Base-by-base conservation (phyloP, 2,797 vertebrate genomes). In the Luscinia megarhynchos region DNA sequence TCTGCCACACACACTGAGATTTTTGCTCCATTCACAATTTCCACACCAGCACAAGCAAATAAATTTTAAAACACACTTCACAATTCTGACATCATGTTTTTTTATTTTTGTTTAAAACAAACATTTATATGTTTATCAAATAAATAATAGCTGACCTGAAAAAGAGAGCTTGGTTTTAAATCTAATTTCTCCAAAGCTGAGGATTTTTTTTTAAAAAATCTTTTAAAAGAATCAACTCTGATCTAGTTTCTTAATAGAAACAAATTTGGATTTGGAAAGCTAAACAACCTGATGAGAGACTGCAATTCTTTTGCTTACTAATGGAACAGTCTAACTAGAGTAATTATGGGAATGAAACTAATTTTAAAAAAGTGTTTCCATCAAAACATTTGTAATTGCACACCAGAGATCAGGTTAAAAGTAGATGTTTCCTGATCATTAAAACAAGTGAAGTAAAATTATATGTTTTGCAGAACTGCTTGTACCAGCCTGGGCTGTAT, bases 381-480 rank as follows among this genome's bases (percentile, higher is more conserved):
- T 88, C 85, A 95, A 91, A 95, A 94, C 95, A 87, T 20, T 24
- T 50, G 55, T 95, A 97, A 95, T 96, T 95, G 95, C 87, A 82
- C 86, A 72, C 78, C 48, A 80, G 81, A 91, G 76, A 94, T 94
- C 93, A 82, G 84, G 90, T 93, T 84, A 53, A 90, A 96, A 93
- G 80, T 84, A 72, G 53, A 92, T 11, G 69, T 94, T 96, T 96
- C 96, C 94, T 82, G 87, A 95, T 94, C 81, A 66, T 92, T 93
- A 91, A 90, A 94, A 89, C 72, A 68, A 87, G 85, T 27, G n/a
- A 92, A 93, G 67, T 70, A 70, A 95, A 97, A 95, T 95, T 92
- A 89, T 2, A 87, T 11, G 72, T 94, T 96, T 87, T 86, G 73
- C 68, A 95, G 79, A 96, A 90, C 93, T 93, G 81, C 94, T 69